Conservation (phyloP, 2,888 invertebrate genomes). For the Anthrax anthrax region DNA sequence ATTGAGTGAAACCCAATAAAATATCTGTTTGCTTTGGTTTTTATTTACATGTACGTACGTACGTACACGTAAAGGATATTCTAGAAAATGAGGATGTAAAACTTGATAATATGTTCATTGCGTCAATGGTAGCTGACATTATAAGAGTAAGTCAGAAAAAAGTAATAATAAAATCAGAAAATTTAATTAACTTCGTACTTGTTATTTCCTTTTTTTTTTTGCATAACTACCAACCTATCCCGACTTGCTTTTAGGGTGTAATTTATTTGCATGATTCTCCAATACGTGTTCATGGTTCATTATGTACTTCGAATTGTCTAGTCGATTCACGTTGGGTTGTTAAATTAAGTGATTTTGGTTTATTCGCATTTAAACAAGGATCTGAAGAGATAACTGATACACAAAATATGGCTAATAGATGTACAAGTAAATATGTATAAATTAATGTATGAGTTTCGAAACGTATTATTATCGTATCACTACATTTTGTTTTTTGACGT, state of each 20-base stretch:
- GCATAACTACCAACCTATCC: too few species aligned
- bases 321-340: slow-evolving; percentile 93
- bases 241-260: slow-evolving; percentile 68
- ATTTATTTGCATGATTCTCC: slow-evolving; percentile 81
- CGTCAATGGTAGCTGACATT: slow-evolving; percentile 87
- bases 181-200: too few species aligned
- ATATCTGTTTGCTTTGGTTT: too few species aligned
- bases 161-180: too few species aligned
- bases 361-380: slow-evolving; percentile 70
- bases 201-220: too few species aligned
- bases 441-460: too few species aligned
- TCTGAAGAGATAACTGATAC: slow-evolving; percentile 51
- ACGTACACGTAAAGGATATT: slow-evolving; percentile 51
- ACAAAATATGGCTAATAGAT: slow-evolving; percentile 42
- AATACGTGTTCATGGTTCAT: slow-evolving; percentile 70
- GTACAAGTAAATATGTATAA: slow-evolving; percentile 57
- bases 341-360: slow-evolving; percentile 81
- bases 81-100: slow-evolving; percentile 91
- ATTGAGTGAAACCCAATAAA: too few species aligned
- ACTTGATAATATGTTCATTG: slow-evolving; percentile 90
- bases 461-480: too few species aligned
- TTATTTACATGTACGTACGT: too few species aligned
- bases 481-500: too few species aligned
- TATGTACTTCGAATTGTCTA: slow-evolving; percentile 82
- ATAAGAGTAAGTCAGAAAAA: slow-evolving; percentile 55